Percentiles rank a stretch among this genome's conserved stretches.
These are phyloP conservation scores for Panulirus ornatus DNA, from an alignment of 1,140 invertebrate genomes.

Conservation along the genomic window DNA sequence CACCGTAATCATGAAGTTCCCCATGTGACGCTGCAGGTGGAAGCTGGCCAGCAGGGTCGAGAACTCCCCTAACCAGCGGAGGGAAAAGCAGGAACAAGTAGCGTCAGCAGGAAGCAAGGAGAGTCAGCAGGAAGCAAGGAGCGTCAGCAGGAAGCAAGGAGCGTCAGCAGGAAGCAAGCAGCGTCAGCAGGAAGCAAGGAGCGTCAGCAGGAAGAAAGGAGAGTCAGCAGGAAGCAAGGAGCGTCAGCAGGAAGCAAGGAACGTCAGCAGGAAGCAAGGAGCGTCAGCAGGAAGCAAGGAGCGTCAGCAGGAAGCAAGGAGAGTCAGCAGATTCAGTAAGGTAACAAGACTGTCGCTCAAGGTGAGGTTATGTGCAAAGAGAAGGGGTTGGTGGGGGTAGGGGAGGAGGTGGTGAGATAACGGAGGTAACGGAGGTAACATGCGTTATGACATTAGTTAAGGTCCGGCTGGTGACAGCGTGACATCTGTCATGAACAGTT, in stretches of 20 bases:
- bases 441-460: too few species aligned
- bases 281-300: not conserved
- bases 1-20: constrained; percentile 95
- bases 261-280: not conserved
- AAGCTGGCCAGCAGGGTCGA: constrained; percentile 91
- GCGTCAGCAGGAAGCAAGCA: not conserved
- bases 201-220: too few species aligned
- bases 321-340: too few species aligned
- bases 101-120: not conserved
- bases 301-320: not conserved
- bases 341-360: too few species aligned
- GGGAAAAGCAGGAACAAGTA: too few species aligned
- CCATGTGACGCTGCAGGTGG: constrained; percentile 92
- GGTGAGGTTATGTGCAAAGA: too few species aligned
- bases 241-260: not conserved
- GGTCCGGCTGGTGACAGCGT: too few species aligned
- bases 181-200: not conserved
- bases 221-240: too few species aligned
- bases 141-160: not conserved
- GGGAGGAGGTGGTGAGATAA: too few species aligned
- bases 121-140: not conserved
- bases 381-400: too few species aligned
- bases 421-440: too few species aligned
- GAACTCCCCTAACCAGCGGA: constrained; percentile 82
- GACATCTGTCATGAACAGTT: too few species aligned